phyloP scores from a whole-genome alignment of 2,113 vertebrate genomes.

The Garra rufa region DNA sequence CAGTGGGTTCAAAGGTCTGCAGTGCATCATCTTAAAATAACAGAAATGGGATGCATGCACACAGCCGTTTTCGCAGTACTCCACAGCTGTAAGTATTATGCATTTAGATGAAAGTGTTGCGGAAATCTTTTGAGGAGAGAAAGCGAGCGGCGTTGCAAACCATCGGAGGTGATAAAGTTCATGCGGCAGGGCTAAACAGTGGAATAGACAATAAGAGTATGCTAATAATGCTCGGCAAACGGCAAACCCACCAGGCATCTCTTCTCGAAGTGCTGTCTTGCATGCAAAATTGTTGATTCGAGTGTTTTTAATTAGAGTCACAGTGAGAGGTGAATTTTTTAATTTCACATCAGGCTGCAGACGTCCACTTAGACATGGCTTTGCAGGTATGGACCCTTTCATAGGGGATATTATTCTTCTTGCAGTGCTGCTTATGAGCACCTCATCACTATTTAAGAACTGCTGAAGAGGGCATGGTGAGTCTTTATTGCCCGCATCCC shows the following conservation, averaged over 20 bases:
- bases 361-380: conserved; percentile 33
- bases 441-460: conserved; percentile 53
- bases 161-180: conserved; percentile 4
- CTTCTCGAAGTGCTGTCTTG: conserved; percentile 38
- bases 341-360: conserved; percentile 46
- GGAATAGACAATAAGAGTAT: conserved; percentile 41
- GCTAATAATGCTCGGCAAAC: conserved; percentile 16
- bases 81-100: neutral
- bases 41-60: conserved; percentile 1
- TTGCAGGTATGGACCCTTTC: conserved; percentile 33
- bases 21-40: conserved; percentile 18
- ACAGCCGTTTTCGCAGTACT: neutral
- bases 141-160: neutral
- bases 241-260: conserved; percentile 14
- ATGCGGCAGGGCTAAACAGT: neutral
- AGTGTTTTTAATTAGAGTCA: conserved; percentile 62
- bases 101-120: conserved; percentile 20
- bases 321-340: conserved; percentile 59
- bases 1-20: neutral
- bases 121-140: neutral
- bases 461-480: conserved; percentile 21
- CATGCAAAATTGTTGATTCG: conserved; percentile 39
- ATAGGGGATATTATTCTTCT: conserved; percentile 38
- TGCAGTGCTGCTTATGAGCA: conserved; percentile 29
- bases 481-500: conserved; percentile 36